These are phyloP conservation scores for Conopomorpha cramerella DNA, from an alignment of 1,140 invertebrate species.

Conservation along the genomic window DNA sequence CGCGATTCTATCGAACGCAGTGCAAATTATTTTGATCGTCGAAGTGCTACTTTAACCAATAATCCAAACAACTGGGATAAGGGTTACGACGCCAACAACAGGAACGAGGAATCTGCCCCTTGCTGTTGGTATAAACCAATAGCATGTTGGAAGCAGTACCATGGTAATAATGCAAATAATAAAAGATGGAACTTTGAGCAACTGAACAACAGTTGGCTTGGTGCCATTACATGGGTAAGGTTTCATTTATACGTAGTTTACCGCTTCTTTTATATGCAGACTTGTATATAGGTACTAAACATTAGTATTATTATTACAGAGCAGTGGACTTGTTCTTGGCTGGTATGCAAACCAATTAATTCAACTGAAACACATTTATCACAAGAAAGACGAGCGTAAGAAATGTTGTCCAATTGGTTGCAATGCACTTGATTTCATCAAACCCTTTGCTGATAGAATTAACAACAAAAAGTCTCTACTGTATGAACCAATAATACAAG, in stretches of 20 bases:
- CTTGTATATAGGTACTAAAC: too few species aligned
- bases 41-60: slow-evolving; percentile 35
- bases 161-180: slow-evolving; percentile 29
- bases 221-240: slow-evolving; percentile 56
- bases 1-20: slow-evolving; percentile 44
- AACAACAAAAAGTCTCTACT: too few species aligned
- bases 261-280: slow-evolving; percentile 1
- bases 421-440: too few species aligned
- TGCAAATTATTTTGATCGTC: slow-evolving; percentile 47
- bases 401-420: slow-evolving; percentile 9
- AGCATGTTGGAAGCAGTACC: slow-evolving; percentile 23
- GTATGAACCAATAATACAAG: too few species aligned
- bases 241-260: slow-evolving; percentile 5
- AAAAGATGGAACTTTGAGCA: slow-evolving; percentile 43
- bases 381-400: slow-evolving; percentile 11
- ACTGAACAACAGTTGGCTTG: slow-evolving; percentile 46
- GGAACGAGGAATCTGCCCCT: slow-evolving; percentile 19
- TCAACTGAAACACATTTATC: slow-evolving; percentile 33
- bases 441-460: too few species aligned
- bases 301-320: slow-evolving; percentile 30
- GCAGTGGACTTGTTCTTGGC: slow-evolving; percentile 47
- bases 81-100: slow-evolving; percentile 26
- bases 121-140: slow-evolving; percentile 25
- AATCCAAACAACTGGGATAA: slow-evolving; percentile 14
- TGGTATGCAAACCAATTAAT: slow-evolving; percentile 55